Evolutionary conservation across 53 echinoderm and acorn worm genomes (phyloP).

Genomic region (Luidia sarsii): DNA sequence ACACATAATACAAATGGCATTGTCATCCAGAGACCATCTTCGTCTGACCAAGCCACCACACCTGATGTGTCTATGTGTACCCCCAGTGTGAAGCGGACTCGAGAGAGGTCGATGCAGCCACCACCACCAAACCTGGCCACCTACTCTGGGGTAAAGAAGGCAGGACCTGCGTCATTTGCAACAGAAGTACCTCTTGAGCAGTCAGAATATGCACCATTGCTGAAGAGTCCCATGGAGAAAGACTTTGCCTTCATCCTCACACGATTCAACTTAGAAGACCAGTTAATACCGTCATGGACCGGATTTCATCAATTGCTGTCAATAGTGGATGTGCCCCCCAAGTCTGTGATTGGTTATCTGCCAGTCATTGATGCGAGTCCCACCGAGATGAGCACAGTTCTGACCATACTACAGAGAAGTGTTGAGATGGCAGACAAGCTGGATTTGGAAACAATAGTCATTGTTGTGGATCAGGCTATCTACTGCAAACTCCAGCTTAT

Average conservation of each 20-base stretch:
- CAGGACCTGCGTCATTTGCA: slow-evolving; percentile 39
- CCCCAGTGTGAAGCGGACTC: background rate
- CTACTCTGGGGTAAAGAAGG: slow-evolving; percentile 39
- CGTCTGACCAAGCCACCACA: slow-evolving; percentile 10
- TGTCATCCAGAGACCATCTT: slow-evolving; percentile 51
- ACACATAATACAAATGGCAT: slow-evolving; percentile 67
- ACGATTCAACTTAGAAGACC: slow-evolving; percentile 9
- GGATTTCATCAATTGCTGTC: slow-evolving; percentile 50
- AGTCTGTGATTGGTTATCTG: slow-evolving; percentile 52
- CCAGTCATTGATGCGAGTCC: slow-evolving; percentile 60
- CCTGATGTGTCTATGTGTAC: background rate
- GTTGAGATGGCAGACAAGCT: slow-evolving; percentile 57
- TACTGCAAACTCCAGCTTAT: slow-evolving; percentile 64
- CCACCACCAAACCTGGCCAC: slow-evolving; percentile 24
- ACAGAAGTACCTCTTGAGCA: slow-evolving; percentile 1
- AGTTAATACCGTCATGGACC: slow-evolving; percentile 45
- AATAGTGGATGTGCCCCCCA: slow-evolving; percentile 29
- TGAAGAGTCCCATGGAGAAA: slow-evolving; percentile 15
- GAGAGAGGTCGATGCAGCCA: slow-evolving; percentile 44
- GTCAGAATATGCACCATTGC: slow-evolving; percentile 3
- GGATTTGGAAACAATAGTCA: slow-evolving; percentile 44
- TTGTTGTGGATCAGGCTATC: slow-evolving; percentile 75
- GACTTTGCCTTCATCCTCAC: slow-evolving; percentile 33
- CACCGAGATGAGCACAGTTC: slow-evolving; percentile 55
- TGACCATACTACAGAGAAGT: slow-evolving; percentile 57